phyloP scores from a whole-genome alignment of 2,113 vertebrate genomes.

The Leuciscus idus region DNA sequence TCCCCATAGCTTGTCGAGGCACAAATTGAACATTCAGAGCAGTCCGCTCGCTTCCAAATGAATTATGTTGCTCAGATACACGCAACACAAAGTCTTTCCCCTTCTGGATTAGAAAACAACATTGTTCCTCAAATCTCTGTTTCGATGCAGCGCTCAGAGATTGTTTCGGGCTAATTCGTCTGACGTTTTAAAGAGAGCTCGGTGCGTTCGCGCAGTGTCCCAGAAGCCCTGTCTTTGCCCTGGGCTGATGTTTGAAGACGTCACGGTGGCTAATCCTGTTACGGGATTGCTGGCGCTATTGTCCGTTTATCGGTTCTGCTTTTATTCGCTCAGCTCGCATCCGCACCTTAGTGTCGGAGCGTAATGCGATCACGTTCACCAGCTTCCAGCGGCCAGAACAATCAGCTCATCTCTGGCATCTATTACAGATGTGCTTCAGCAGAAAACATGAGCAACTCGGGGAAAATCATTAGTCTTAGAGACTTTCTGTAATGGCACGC shows the following conservation, averaged over 20 bases:
- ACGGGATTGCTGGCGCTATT: slow-evolving; percentile 37
- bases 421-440: not conserved
- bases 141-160: not conserved
- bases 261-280: slow-evolving; percentile 49
- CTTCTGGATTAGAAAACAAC: slow-evolving; percentile 19
- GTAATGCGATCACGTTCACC: not conserved
- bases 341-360: slow-evolving; percentile 26
- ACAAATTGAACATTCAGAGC: slow-evolving; percentile 14
- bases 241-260: slow-evolving; percentile 49
- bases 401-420: not conserved
- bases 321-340: slow-evolving; percentile 22
- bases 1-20: slow-evolving; percentile 6
- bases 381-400: not conserved
- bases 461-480: not conserved
- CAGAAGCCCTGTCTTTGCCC: slow-evolving; percentile 32
- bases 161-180: not conserved
- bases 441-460: not conserved
- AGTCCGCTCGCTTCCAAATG: slow-evolving; percentile 7
- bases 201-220: not conserved
- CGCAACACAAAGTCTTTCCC: not conserved
- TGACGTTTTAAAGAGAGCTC: not conserved
- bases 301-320: slow-evolving; percentile 37
- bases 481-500: not conserved
- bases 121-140: not conserved
- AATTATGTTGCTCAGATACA: not conserved